These are phyloP conservation scores for Nipponacmea schrenckii DNA, from an alignment of 2,888 invertebrate species.

Conservation along the genomic window DNA sequence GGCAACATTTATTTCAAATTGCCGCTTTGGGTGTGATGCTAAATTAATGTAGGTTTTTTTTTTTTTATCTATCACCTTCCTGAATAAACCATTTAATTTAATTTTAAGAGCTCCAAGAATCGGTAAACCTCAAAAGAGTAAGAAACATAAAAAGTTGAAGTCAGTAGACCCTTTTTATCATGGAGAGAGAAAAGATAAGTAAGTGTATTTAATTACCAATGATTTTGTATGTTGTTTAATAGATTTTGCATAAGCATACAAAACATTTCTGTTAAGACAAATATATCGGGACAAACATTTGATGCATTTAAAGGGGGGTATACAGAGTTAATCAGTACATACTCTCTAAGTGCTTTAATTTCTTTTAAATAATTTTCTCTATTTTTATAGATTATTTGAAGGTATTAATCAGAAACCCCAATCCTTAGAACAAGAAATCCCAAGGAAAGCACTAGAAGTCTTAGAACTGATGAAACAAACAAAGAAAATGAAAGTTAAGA, in stretches of 20 bases:
- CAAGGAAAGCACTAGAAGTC: conserved; percentile 40
- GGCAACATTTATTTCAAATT: no score
- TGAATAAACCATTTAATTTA: not conserved
- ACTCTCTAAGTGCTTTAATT: no score
- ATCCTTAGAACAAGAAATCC: conserved; percentile 38
- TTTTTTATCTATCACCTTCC: no score
- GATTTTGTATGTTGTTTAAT: no score
- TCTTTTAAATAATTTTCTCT: not conserved
- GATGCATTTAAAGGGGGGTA: no score
- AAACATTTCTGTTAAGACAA: no score
- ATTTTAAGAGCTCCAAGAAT: conserved; percentile 18
- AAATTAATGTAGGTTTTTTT: no score
- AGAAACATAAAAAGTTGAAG: conserved; percentile 57
- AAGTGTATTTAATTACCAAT: not conserved
- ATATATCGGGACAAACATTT: no score
- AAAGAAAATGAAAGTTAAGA: conserved; percentile 20
- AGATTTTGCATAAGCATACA: no score
- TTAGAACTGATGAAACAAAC: conserved; percentile 33
- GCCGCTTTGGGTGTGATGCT: no score
- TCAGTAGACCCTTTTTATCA: conserved; percentile 45
- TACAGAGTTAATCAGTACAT: no score
- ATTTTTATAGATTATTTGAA: conserved; percentile 17
- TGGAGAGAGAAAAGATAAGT: conserved; percentile 33
- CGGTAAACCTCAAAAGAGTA: conserved; percentile 55
- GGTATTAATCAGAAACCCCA: conserved; percentile 15